Percentiles rank a stretch among this genome's conserved stretches.
phyloP scores from a whole-genome alignment of 2,888 invertebrate genomes.

The Andrena bucephala region DNA sequence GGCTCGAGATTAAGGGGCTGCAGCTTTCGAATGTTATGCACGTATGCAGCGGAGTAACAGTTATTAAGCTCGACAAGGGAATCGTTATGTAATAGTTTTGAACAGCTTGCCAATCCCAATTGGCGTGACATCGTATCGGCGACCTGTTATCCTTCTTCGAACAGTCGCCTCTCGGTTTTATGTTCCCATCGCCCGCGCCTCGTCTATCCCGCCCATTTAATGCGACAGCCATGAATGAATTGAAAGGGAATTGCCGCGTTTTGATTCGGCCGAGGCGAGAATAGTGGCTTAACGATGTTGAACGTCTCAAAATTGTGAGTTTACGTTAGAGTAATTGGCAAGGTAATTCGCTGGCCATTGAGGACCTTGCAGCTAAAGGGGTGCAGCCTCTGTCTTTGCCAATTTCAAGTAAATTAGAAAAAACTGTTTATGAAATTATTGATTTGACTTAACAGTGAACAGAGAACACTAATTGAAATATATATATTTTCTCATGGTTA shows the following conservation, averaged over 20 bases:
- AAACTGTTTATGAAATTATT: too few species aligned
- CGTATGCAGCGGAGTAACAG: conserved; percentile 16
- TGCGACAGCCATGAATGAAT: conserved; percentile 25
- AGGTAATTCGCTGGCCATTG: too few species aligned
- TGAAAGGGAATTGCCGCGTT: conserved; percentile 5
- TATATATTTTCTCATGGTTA: too few species aligned
- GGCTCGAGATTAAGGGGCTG: too few species aligned
- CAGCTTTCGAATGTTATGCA: conserved; percentile 20
- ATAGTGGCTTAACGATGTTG: too few species aligned
- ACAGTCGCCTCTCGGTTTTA: conserved; percentile 22
- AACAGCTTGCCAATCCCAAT: conserved; percentile 65
- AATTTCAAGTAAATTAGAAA: too few species aligned
- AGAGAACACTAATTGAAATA: too few species aligned
- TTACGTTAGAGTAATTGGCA: too few species aligned
- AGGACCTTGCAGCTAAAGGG: too few species aligned
- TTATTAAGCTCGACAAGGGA: conserved; percentile 62
- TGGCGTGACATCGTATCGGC: conserved; percentile 60
- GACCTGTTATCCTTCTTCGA: conserved; percentile 43
- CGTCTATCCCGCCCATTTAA: not conserved
- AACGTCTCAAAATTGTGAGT: too few species aligned
- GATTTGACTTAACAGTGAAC: too few species aligned
- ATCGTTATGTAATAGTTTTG: conserved; percentile 59
- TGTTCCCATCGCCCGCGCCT: conserved; percentile 2
- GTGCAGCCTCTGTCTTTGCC: too few species aligned
- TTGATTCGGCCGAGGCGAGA: not conserved